Conservation (phyloP, 2,113 vertebrate species). For the Megalops atlanticus region DNA sequence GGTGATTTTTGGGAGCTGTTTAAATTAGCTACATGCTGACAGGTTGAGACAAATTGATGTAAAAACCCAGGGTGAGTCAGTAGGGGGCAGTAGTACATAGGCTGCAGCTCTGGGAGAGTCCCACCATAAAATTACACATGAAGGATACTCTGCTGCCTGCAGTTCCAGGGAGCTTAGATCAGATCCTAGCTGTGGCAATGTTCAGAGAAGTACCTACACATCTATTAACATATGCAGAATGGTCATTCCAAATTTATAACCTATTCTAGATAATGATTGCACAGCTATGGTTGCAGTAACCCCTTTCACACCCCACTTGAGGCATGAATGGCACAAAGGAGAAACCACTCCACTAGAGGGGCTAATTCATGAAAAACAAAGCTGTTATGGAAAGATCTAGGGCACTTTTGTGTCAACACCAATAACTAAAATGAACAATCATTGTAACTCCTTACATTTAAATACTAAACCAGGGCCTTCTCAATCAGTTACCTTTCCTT, state of each 20-base stretch:
- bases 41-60: background rate
- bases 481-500: too few species aligned
- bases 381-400: background rate
- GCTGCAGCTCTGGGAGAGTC: background rate
- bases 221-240: background rate
- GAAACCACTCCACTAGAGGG: background rate
- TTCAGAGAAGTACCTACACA: background rate
- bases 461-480: too few species aligned
- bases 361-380: background rate
- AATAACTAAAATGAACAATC: too few species aligned
- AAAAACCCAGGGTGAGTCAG: background rate
- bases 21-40: background rate
- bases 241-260: background rate
- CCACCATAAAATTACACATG: background rate
- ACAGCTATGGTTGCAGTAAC: background rate
- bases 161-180: background rate
- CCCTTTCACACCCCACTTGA: background rate
- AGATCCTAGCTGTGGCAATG: background rate
- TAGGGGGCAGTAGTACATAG: conserved; percentile 1
- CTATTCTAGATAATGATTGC: background rate
- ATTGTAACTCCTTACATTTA: too few species aligned
- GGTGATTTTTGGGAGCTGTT: too few species aligned
- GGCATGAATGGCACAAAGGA: background rate
- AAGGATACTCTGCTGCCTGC: background rate
- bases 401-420: background rate